Evolutionary conservation across 2,888 invertebrate species (phyloP), one percentile per base, ranked within the genome.

Genomic region (Acrocyrtus sp.): DNA sequence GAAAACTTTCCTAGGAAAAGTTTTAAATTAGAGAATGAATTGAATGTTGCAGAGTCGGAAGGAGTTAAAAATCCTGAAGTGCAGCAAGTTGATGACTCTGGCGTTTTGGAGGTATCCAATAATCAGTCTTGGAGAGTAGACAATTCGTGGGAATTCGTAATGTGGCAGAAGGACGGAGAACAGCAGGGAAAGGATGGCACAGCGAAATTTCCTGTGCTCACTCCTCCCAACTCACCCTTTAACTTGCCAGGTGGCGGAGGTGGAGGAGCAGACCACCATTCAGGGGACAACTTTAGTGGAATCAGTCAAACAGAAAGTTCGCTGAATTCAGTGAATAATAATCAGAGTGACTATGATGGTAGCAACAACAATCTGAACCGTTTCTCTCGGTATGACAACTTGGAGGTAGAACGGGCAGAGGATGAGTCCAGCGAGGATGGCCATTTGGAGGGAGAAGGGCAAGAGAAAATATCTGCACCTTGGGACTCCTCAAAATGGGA

Each of bases 401-500:
- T 81, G 66, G 81, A 81, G 24, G 51, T 72, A n/a, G 70, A 73
- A 41, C 70, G 68, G 10, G 74, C 73, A 1, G 81, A 78, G 15
- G 77, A 77, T 39, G 68, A 73, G 41, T 74, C 77, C 1, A 77
- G 65, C 27, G 78, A 80, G 21, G 79, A 75, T 26, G 73, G 66
- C 19, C 72, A 76, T 39, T 57, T 70, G 17, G 75, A 75, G 19
- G 70, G 70, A 0, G 75, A 72, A 39, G 74, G 75, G 24, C 72
- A 76, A 10, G 78, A 81, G 66, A 78, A 77, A 60, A 81, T 96
- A 85, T 94, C 94, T 1, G 94, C 94, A 82, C 96, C 96, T 0
- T 96, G 96, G 96, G 73, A 76, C 56, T 76, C 76, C 15, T 72
- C 69, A 1, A 76, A 76, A 43, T 76, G 76, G 76, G 76, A 76